A percentile compares a stretch with the other conserved stretches of the same genome.
phyloP scores from a whole-genome alignment of 2,797 vertebrate species.

The Centropyge bicolor region DNA sequence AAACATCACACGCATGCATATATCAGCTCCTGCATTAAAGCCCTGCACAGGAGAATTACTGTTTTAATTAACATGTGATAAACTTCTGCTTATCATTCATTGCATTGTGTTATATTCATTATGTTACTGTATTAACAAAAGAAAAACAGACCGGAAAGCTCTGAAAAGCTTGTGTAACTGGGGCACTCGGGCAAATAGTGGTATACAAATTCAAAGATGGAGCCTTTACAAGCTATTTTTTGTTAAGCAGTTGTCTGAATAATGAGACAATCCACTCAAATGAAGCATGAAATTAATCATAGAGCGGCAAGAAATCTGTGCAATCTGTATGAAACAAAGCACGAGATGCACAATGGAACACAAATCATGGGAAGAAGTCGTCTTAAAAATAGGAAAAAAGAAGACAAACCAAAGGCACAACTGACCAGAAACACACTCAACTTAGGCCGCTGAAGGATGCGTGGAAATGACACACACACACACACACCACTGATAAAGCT shows the following conservation, averaged over 20 bases:
- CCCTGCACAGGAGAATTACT: background rate
- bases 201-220: constrained; percentile 27
- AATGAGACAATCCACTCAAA: constrained; percentile 48
- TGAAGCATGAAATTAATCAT: constrained; percentile 52
- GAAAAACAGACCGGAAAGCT: background rate
- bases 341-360: constrained; percentile 1
- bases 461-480: constrained; percentile 20
- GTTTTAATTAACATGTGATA: background rate
- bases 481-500: constrained; percentile 45
- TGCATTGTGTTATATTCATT: background rate
- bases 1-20: background rate
- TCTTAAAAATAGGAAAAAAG: constrained; percentile 9
- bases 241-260: constrained; percentile 36
- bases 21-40: constrained; percentile 7
- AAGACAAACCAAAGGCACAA: constrained; percentile 12
- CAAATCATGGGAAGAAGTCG: background rate
- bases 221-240: constrained; percentile 35
- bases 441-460: constrained; percentile 25
- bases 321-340: constrained; percentile 12
- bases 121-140: constrained; percentile 5
- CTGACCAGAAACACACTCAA: constrained; percentile 40
- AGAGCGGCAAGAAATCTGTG: constrained; percentile 12
- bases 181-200: background rate
- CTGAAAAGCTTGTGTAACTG: background rate
- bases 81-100: background rate